These are phyloP conservation scores for Strix uralensis DNA, from an alignment of 2,113 vertebrate genomes.

Conservation along the genomic window DNA sequence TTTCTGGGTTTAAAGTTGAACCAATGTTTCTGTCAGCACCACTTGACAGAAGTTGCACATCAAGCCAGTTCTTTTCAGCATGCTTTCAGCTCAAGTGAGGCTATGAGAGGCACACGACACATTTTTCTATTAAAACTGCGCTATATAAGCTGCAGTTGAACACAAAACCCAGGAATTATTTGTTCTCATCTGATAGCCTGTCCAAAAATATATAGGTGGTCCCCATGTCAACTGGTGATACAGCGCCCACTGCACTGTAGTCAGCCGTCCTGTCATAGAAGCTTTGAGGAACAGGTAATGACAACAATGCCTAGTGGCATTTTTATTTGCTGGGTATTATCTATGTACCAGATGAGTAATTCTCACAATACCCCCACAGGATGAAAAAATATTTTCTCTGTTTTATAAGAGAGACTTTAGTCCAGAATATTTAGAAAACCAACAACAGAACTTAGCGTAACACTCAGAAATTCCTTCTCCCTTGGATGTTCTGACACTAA, in stretches of 20 bases:
- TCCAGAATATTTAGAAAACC: background rate
- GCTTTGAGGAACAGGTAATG: background rate
- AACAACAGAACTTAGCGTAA: background rate
- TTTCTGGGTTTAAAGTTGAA: background rate
- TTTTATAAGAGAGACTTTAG: background rate
- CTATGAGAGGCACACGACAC: background rate
- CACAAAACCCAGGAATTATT: background rate
- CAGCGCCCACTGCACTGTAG: background rate
- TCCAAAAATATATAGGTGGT: background rate
- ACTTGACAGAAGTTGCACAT: background rate
- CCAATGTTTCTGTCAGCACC: background rate
- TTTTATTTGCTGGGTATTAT: background rate
- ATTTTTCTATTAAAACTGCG: background rate
- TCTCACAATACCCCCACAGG: background rate
- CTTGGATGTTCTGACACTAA: background rate
- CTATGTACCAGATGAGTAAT: background rate
- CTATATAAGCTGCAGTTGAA: background rate
- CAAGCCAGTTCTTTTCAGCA: background rate
- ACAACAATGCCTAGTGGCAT: background rate
- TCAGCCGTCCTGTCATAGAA: background rate
- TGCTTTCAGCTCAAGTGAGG: background rate
- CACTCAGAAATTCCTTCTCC: background rate
- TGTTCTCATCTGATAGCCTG: background rate
- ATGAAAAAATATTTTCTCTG: background rate
- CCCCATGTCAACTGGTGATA: background rate